Conservation (phyloP, 2,888 invertebrate genomes). For the Electrophaes corylata region DNA sequence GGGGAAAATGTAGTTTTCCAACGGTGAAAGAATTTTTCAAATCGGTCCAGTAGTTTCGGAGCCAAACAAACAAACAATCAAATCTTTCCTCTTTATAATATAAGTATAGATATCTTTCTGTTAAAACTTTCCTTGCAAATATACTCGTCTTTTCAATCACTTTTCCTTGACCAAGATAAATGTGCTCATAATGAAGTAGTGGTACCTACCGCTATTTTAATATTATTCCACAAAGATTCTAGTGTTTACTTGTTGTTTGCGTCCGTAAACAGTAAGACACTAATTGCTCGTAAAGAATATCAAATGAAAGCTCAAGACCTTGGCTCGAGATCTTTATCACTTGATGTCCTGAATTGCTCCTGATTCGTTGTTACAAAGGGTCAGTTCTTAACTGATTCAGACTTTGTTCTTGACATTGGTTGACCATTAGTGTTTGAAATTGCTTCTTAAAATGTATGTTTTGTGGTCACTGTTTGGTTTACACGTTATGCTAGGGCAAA, state of each 20-base stretch:
- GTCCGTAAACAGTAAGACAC: constrained; percentile 4
- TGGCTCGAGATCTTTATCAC: constrained; percentile 9
- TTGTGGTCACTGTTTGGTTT: not conserved
- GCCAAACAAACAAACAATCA: no score
- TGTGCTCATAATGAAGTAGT: no score
- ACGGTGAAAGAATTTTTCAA: no score
- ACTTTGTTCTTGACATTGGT: not conserved
- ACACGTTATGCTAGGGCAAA: no score
- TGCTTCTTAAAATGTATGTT: not conserved
- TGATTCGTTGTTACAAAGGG: constrained; percentile 1
- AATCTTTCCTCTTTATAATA: no score
- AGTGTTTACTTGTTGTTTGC: constrained; percentile 1
- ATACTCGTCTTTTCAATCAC: no score
- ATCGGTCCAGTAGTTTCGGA: no score
- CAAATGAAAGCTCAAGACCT: constrained; percentile 19
- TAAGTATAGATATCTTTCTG: no score
- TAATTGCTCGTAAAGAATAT: constrained; percentile 13
- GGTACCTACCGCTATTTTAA: no score
- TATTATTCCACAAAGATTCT: not conserved
- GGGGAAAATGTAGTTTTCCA: no score
- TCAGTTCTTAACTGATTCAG: not conserved
- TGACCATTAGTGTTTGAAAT: not conserved
- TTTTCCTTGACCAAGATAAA: not conserved
- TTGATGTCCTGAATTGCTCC: constrained; percentile 6
- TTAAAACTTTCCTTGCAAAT: no score